Percentiles rank a stretch among this genome's conserved stretches.
Evolutionary conservation across 2,797 vertebrate species (phyloP).

Genomic region (Micropoecilia bifurca): DNA sequence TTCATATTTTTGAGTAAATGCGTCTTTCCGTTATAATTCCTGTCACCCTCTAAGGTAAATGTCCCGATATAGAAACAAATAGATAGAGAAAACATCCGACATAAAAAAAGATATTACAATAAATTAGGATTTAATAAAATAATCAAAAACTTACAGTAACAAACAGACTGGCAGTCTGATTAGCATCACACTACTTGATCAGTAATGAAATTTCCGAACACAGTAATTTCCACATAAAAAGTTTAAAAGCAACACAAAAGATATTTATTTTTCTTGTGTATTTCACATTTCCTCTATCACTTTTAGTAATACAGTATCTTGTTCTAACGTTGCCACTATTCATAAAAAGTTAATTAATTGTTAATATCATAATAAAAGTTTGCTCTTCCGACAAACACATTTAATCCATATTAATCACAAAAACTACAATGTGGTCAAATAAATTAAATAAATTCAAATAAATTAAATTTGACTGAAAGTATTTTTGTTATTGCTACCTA

Average conservation of each 20-base stretch:
- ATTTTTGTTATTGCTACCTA: neutral
- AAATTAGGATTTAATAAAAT: neutral
- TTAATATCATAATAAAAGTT: neutral
- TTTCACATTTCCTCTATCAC: neutral
- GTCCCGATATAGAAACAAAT: neutral
- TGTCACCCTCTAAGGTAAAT: neutral
- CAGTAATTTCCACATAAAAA: neutral
- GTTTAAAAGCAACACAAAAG: neutral
- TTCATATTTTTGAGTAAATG: conserved; percentile 35
- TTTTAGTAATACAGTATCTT: neutral
- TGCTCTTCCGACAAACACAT: neutral
- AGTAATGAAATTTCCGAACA: neutral
- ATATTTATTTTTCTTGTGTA: neutral
- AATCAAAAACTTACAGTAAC: neutral
- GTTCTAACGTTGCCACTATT: neutral
- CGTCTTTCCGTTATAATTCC: conserved; percentile 45
- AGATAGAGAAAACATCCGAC: neutral
- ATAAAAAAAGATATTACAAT: neutral
- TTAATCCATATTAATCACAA: neutral
- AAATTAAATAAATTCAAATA: neutral
- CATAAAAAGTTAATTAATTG: neutral
- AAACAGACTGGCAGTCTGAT: neutral
- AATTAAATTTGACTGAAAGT: neutral
- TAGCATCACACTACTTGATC: neutral
- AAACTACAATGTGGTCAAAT: neutral